Evolutionary conservation across 2,888 invertebrate species (phyloP).

Genomic region (Harpalus rufipes): DNA sequence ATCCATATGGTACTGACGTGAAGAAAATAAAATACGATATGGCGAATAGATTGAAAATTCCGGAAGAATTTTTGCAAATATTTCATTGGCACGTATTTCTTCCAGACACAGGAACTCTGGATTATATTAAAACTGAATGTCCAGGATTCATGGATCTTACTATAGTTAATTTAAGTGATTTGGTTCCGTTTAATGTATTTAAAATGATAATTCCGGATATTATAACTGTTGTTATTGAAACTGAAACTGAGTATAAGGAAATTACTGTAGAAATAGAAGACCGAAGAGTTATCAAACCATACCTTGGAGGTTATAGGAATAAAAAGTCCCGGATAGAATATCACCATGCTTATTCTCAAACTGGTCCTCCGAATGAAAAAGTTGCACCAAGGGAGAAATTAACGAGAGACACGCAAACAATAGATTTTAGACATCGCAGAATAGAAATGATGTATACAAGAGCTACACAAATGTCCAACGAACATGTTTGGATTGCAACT

Average conservation of each 20-base stretch:
- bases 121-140: constrained; percentile 73
- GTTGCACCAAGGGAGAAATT: constrained; percentile 78
- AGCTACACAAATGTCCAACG: constrained; percentile 82
- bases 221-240: constrained; percentile 79
- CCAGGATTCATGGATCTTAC: constrained; percentile 70
- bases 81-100: constrained; percentile 71
- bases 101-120: constrained; percentile 71
- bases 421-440: constrained; percentile 78
- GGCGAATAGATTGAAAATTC: constrained; percentile 69
- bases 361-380: constrained; percentile 82
- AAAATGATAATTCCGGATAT: constrained; percentile 78
- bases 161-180: constrained; percentile 62
- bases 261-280: constrained; percentile 82
- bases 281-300: constrained; percentile 84
- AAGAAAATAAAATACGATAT: constrained; percentile 69
- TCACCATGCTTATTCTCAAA: constrained; percentile 91
- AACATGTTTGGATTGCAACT: constrained; percentile 81
- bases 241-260: constrained; percentile 77
- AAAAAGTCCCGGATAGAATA: constrained; percentile 84
- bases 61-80: constrained; percentile 66
- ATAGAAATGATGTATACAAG: constrained; percentile 80
- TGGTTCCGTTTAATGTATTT: constrained; percentile 71
- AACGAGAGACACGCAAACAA: constrained; percentile 84
- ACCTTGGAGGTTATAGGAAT: constrained; percentile 89
- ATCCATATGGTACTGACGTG: constrained; percentile 69